phyloP scores from a whole-genome alignment of 1,140 invertebrate genomes.

The Diprion similis region DNA sequence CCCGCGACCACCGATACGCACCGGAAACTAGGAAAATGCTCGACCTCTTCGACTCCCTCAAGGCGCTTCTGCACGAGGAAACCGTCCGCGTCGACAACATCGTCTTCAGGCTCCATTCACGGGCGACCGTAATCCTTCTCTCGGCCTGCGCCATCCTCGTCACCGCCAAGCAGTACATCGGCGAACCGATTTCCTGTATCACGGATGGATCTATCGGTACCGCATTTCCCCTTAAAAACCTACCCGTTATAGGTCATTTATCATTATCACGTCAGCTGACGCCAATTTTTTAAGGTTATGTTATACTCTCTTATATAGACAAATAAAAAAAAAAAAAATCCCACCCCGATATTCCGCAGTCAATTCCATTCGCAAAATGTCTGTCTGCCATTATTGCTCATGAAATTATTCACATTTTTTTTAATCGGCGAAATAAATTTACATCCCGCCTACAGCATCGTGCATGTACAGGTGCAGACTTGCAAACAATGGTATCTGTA shows the following conservation, averaged over 20 bases:
- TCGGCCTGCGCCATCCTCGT: constrained; percentile 49
- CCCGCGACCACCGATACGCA: background rate
- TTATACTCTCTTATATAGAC: too few species aligned
- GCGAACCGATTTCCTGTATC: constrained; percentile 64
- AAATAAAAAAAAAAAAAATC: too few species aligned
- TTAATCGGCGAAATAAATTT: too few species aligned
- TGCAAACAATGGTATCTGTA: too few species aligned
- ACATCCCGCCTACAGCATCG: too few species aligned
- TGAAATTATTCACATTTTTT: too few species aligned
- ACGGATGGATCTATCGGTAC: constrained; percentile 43
- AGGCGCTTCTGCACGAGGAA: constrained; percentile 33
- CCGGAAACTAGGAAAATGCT: constrained; percentile 30
- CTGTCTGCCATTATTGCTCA: too few species aligned
- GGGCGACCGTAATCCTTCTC: constrained; percentile 45
- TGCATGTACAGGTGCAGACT: too few species aligned
- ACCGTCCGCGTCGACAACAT: constrained; percentile 42
- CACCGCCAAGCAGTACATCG: constrained; percentile 60
- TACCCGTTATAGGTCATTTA: background rate
- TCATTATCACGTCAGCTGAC: too few species aligned
- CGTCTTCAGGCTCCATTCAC: constrained; percentile 47
- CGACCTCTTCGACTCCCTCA: constrained; percentile 38
- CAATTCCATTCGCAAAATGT: too few species aligned
- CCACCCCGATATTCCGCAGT: too few species aligned
- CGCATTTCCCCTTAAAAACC: background rate
- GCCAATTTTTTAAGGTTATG: too few species aligned